Percentiles rank a stretch among this genome's conserved stretches.
Evolutionary conservation across 2,797 vertebrate species (phyloP).

Genomic region (Sebastes kiyomatsui): DNA sequence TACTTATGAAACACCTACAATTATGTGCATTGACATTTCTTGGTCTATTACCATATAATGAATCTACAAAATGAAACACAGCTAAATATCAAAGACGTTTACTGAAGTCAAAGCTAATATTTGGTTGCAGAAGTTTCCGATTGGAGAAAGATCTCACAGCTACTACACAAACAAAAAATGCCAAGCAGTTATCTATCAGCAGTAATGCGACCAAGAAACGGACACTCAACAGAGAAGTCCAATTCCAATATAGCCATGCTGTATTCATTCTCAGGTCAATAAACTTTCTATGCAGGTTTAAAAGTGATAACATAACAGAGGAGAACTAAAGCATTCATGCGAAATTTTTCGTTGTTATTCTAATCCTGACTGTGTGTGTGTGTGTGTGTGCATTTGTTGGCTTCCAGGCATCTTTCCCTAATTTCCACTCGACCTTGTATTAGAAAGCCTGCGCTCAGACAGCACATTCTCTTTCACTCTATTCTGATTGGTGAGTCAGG

Average conservation of each 20-base stretch:
- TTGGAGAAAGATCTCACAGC: neutral
- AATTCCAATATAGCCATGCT: neutral
- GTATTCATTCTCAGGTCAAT: neutral
- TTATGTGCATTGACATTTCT: neutral
- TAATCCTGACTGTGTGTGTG: neutral
- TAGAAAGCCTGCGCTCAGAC: neutral
- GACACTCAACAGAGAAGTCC: neutral
- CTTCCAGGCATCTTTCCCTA: neutral
- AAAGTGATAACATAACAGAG: constrained; percentile 6
- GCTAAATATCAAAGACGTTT: neutral
- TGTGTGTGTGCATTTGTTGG: neutral
- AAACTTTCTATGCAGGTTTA: neutral
- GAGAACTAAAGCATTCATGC: constrained; percentile 17
- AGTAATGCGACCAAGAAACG: neutral
- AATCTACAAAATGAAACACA: neutral
- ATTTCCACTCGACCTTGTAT: neutral
- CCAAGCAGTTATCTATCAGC: neutral
- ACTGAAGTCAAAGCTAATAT: neutral
- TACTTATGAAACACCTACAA: neutral
- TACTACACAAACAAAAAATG: neutral
- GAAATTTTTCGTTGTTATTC: neutral
- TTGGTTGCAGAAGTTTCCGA: neutral
- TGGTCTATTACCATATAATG: neutral
- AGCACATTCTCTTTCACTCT: neutral
- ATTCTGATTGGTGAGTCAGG: constrained; percentile 47